These are phyloP conservation scores for Poeciliopsis retropinna DNA, from an alignment of 2,113 vertebrate species.

Conservation along the genomic window DNA sequence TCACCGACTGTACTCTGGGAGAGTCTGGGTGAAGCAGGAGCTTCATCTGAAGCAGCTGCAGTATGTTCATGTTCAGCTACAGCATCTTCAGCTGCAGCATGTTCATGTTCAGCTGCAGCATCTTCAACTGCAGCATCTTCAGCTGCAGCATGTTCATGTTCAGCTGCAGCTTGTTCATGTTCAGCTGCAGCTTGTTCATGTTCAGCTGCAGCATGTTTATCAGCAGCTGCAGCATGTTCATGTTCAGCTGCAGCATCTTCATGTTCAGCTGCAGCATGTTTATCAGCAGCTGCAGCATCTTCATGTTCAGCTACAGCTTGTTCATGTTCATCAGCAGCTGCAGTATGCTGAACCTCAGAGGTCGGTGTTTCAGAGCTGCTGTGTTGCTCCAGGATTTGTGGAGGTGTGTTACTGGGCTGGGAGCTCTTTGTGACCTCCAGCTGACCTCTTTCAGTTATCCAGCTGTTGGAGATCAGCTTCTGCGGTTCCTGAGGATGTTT, in stretches of 20 bases:
- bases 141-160: too few relatives aligned
- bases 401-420: background rate
- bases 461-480: background rate
- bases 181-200: background rate
- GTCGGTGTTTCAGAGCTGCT: background rate
- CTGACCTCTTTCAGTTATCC: background rate
- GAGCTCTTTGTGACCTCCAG: background rate
- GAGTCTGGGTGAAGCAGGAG: background rate
- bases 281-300: too few relatives aligned
- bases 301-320: too few relatives aligned
- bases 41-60: constrained; percentile 6
- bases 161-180: background rate
- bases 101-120: too few relatives aligned
- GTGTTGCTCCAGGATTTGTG: background rate
- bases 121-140: too few relatives aligned
- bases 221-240: too few relatives aligned
- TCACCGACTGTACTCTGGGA: constrained; percentile 11
- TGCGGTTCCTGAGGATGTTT: background rate
- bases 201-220: background rate
- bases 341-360: background rate
- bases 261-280: too few relatives aligned
- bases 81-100: too few relatives aligned
- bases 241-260: too few relatives aligned
- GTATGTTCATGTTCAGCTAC: too few relatives aligned
- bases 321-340: background rate